Percentiles rank a stretch among this genome's conserved stretches.
Evolutionary conservation across 2,113 vertebrate species (phyloP).

Genomic region (Daubentonia madagascariensis): DNA sequence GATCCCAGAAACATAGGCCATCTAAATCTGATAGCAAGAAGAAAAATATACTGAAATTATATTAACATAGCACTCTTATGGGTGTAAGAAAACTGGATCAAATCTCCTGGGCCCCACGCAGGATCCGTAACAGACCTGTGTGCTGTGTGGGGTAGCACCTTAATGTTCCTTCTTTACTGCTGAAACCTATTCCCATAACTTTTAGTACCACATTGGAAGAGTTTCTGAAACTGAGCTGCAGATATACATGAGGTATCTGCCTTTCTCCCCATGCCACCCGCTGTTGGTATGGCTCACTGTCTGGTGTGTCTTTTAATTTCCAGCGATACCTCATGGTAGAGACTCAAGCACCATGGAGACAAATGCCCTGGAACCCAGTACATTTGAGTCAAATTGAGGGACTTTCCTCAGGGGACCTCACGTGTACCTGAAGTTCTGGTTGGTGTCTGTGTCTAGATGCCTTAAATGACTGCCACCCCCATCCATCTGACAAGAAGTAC

Average conservation of each 20-base stretch:
- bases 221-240: slow-evolving; percentile 5
- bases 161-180: neutral
- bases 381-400: neutral
- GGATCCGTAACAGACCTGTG: neutral
- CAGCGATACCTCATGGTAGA: neutral
- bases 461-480: neutral
- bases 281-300: neutral
- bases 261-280: neutral
- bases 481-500: neutral
- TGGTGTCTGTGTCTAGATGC: neutral
- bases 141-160: neutral
- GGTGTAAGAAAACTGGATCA: neutral
- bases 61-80: neutral
- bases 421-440: neutral
- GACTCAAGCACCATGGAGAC: neutral
- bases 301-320: neutral
- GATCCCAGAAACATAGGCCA: neutral
- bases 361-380: neutral
- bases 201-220: neutral
- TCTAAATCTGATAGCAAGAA: neutral
- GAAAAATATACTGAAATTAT: neutral
- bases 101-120: neutral
- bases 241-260: neutral
- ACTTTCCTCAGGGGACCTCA: neutral
- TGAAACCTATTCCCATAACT: neutral